A percentile compares a stretch with the other conserved stretches of the same genome.
Conservation (phyloP, 1,140 invertebrate species). For the Mycetomoellerius zeteki region DNA sequence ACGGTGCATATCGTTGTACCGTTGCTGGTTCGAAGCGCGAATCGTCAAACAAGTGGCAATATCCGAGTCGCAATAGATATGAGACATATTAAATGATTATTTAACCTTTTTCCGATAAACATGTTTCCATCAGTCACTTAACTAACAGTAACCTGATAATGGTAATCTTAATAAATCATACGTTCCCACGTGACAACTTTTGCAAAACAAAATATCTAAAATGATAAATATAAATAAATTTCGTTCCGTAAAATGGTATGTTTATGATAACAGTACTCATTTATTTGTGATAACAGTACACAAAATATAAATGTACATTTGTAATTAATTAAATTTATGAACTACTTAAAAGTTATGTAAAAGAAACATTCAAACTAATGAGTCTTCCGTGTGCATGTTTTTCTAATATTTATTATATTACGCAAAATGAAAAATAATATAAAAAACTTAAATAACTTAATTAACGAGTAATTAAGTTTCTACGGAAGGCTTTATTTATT, state of each 20-base stretch:
- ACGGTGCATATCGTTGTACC: constrained; percentile 67
- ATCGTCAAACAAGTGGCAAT: constrained; percentile 46
- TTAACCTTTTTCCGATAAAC: constrained; percentile 28
- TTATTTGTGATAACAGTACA: not conserved
- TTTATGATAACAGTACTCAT: not conserved
- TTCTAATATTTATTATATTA: not conserved
- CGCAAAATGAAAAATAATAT: not conserved
- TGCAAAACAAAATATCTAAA: not conserved
- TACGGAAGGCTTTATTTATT: not conserved
- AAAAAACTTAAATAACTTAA: constrained; percentile 17
- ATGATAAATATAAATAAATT: not conserved
- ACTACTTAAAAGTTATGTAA: not conserved
- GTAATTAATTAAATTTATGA: constrained; percentile 21
- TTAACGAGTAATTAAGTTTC: constrained; percentile 37
- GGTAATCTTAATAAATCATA: constrained; percentile 21
- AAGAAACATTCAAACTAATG: not conserved
- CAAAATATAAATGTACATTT: not conserved
- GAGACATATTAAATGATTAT: constrained; percentile 37
- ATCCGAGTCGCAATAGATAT: constrained; percentile 16
- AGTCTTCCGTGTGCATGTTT: not conserved
- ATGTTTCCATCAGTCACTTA: not conserved
- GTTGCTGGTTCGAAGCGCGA: constrained; percentile 58
- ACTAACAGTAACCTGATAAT: not conserved
- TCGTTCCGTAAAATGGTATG: not conserved
- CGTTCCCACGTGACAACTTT: not conserved